These are phyloP conservation scores for Trilocha varians DNA, from an alignment of 2,888 invertebrate species.

Conservation along the genomic window DNA sequence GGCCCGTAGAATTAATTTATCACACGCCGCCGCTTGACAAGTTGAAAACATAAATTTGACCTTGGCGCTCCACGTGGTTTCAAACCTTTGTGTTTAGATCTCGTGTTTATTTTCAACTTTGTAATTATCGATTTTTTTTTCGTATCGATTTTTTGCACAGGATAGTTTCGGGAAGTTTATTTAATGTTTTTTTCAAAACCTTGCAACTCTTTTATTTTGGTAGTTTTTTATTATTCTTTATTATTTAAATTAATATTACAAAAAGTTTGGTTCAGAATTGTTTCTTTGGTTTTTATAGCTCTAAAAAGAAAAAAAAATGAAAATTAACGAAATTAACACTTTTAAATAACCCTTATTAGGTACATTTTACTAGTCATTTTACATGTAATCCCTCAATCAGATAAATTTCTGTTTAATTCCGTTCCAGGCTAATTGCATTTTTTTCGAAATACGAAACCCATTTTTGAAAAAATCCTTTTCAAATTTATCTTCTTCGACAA, in stretches of 20 bases:
- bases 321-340: too few species aligned
- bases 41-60: conserved; percentile 75
- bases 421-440: too few species aligned
- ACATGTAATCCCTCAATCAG: too few species aligned
- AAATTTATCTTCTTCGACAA: too few species aligned
- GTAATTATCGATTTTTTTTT: conserved; percentile 21
- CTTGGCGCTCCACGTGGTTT: conserved; percentile 72
- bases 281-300: too few species aligned
- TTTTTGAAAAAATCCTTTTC: too few species aligned
- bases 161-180: background rate
- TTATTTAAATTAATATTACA: background rate
- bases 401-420: too few species aligned
- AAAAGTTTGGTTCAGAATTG: too few species aligned
- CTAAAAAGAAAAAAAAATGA: too few species aligned
- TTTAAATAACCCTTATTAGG: too few species aligned
- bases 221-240: background rate
- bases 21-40: conserved; percentile 73
- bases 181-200: conserved; percentile 2
- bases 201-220: background rate
- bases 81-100: conserved; percentile 39
- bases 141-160: conserved; percentile 10
- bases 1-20: conserved; percentile 74
- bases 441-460: too few species aligned
- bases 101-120: conserved; percentile 18
- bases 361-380: too few species aligned